phyloP scores from a whole-genome alignment of 1,140 invertebrate species.

The Acromyrmex heyeri region DNA sequence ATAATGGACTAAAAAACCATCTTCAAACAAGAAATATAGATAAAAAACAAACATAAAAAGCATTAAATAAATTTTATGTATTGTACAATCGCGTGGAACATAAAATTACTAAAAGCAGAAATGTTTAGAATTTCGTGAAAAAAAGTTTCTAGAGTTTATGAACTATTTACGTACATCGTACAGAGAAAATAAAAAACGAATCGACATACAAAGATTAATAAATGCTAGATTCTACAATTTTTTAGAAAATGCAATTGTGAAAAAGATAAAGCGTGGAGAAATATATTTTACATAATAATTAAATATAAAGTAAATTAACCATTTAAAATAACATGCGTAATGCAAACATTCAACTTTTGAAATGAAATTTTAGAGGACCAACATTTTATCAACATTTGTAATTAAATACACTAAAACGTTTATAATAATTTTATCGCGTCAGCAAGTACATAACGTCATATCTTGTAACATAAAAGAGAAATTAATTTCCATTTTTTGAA shows the following conservation, averaged over 20 bases:
- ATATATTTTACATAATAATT: constrained; percentile 20
- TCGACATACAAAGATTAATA: neutral
- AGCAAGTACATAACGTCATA: constrained; percentile 1
- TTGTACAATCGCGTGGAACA: neutral
- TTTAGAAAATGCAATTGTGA: neutral
- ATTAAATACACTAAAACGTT: constrained; percentile 35
- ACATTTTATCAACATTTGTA: constrained; percentile 30
- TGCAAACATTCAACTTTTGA: neutral
- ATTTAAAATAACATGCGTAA: constrained; percentile 25
- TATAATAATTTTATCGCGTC: constrained; percentile 55
- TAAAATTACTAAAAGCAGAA: neutral
- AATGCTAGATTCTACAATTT: neutral
- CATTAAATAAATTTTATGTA: constrained; percentile 10
- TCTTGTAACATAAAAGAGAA: constrained; percentile 52
- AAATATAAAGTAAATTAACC: neutral
- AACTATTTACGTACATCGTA: neutral
- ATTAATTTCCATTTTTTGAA: constrained; percentile 59
- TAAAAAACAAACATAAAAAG: neutral
- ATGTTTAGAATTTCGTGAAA: neutral
- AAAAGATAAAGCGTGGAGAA: neutral
- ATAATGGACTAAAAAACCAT: neutral
- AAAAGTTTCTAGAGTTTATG: neutral
- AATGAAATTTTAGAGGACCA: constrained; percentile 20
- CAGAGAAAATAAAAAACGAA: neutral
- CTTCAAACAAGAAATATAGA: neutral